Conservation (phyloP, 2,888 invertebrate genomes). For the Spisula subtruncata region DNA sequence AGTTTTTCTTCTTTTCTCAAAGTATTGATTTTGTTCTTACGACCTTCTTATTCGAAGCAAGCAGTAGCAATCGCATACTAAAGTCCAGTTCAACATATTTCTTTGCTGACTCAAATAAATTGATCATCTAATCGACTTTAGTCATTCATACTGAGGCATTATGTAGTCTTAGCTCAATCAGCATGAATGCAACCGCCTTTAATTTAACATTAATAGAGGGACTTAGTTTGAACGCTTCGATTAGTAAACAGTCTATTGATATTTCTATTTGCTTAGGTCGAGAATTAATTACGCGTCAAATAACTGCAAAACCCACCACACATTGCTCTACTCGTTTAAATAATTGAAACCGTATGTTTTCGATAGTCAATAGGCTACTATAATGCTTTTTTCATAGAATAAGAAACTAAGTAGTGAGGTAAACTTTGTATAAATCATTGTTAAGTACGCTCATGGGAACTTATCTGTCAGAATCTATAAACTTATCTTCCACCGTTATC, state of each 20-base stretch:
- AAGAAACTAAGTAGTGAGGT: not conserved
- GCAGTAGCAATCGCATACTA: too few species aligned
- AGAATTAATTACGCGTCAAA: conserved; percentile 7
- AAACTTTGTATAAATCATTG: conserved; percentile 1
- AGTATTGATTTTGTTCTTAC: too few species aligned
- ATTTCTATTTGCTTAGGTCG: not conserved
- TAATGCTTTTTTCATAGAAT: not conserved
- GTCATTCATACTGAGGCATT: not conserved
- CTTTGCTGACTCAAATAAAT: not conserved
- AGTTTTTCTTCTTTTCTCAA: too few species aligned
- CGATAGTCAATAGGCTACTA: not conserved
- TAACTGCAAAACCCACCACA: not conserved
- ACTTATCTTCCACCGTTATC: not conserved
- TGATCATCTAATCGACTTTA: not conserved
- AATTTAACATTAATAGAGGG: conserved; percentile 3
- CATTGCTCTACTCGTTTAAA: not conserved
- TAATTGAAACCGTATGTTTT: not conserved
- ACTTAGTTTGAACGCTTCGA: not conserved
- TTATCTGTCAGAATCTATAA: not conserved
- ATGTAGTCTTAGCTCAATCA: not conserved
- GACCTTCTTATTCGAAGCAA: too few species aligned
- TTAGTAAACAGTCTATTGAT: not conserved
- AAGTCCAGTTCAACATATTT: not conserved
- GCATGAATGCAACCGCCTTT: not conserved
- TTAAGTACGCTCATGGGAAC: not conserved